Evolutionary conservation across 1,140 invertebrate species (phyloP), one percentile per base, ranked within the genome.

Genomic region (Aphelenchoides besseyi): DNA sequence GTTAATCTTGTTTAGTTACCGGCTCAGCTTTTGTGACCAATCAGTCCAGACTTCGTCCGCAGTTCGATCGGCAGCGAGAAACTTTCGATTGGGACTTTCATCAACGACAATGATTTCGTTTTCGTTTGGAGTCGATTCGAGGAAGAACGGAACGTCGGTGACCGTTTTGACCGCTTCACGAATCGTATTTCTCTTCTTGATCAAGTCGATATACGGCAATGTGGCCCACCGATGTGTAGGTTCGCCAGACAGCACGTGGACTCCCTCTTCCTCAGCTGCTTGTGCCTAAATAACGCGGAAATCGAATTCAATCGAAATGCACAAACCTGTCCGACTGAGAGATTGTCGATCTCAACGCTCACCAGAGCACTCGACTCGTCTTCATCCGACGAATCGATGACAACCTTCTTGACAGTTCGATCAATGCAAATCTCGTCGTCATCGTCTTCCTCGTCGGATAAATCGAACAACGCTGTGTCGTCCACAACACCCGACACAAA

Each of bases 191-290:
- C 92, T 88, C 75, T 84, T 74, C 84, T 91, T 94, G 0, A 98
- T 91, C 0, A 92, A 86, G 79, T 97, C 94, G 52, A 97, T 87
- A 85, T 94, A 90, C 0, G 97, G 86, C 2, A 98, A 85, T 87
- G 95, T 96, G 66, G 92, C 89, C 95, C 95, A 98, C 80, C 92
- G 89, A 0, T 92, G 94, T 26, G 90, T 89, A 0, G 94, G 89
- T 48, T 95, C 85, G 0, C 89, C 88, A 0, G 94, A 95, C 72
- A 97, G 86, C 0, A 93, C 69, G 61, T 26, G 59, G 64, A 59
- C 5, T 59, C 55, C 37, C 18, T 59, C 18, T 33, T 59, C 55
- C 12, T 59, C 55, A 28, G 26, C 18, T 8, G 23, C 55, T 8
- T 28, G 5, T 8, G 55, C 32, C 55, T 59, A 33, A 33, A 59